Base-by-base conservation (phyloP, 2,888 invertebrate genomes). In the Lasius fuliginosus region DNA sequence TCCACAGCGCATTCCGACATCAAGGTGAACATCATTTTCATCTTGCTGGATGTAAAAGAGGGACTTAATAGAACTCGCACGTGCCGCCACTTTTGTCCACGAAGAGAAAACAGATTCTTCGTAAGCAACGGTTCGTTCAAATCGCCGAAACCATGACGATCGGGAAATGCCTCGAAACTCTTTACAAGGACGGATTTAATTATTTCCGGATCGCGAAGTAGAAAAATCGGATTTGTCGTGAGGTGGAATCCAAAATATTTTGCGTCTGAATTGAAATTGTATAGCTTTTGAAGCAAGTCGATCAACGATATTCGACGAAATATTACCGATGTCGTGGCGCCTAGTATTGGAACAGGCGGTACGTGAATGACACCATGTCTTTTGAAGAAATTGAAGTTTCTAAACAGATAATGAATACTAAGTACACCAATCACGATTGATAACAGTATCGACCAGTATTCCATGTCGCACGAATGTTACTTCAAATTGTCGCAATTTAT, bases 41-140 rank as follows among this genome's bases (percentile, higher is more conserved):
- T 96, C 92, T 96, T 96, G 74, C 95, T 95, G 12, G 95, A 94
- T 0, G 96, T 96, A 92, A 96, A 96, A 0, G 96, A 95, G 1
- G 96, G 96, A 71, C 95, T 96, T 33, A 96, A 90, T 0, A 95
- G 95, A 0, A 94, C 93, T 18, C 96, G 92, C 95, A 96, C 95
- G 4, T 95, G 94, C 0, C 95, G 94, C 96, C 96, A 96, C 92
- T 90, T 95, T 0, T 95, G 94, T 33, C 95, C 96, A 0, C 49
- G 77, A 12, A 91, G 84, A 0, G 86, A 76, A 27, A 90, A 87
- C 2, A 92, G 56, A 64, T 86, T 90, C 15, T 87, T 91, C 0
- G 53, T 77, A 6, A 91, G 83, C 0, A 92, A 58, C 0, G 90
- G 87, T 12, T 92, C 90, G n/a, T 81, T n/a, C 0, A 83, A 84